Base-by-base conservation (phyloP, 2,888 invertebrate species). In the Drosophila bunnanda region DNA sequence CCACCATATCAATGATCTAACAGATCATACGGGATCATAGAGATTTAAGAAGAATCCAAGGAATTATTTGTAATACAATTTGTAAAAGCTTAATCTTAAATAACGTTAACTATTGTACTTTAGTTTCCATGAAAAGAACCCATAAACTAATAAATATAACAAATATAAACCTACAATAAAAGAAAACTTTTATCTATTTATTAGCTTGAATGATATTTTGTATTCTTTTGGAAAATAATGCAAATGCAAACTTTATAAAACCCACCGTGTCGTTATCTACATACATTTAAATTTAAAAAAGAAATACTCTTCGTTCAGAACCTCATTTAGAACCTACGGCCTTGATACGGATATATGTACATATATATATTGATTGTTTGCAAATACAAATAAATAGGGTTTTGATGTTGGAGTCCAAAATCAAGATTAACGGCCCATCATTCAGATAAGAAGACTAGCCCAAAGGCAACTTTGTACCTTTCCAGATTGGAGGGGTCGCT, bases 361-460 rank as follows among this genome's bases (percentile, higher is more conserved):
- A 36, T 50, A 30, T 32, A 36, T 50, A 36, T 20, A 36, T 15
- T 13, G 36, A 50, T 48, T 36, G 17, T 39, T 41, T 20, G 32
- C 15, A 39, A 50, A 48, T 53, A 59, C 30, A 50, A 30, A 22
- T 10, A 44, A 57, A 62, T 48, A 50, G 32, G 12, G 17, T 12
- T 32, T 20, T 6, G 13, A 34, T 61, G 20, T 46, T 46, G 36
- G 46, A 60, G 36, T 41, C 39, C 17, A n/a, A 64, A 48, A 43
- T 32, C 56, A 41, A 25, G 25, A 8, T 25, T 12, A 25, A 25
- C 43, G 12, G 17, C 28, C 38, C 32, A 41, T 54, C 32, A 25
- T 17, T 5, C 20, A 39, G 61, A 59, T 59, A 48, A 60, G 41
- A 25, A 15, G 4, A 22, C 13, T 2, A 25, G 17, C 38, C 13